Percentiles rank a stretch among this genome's conserved stretches.
Conservation (phyloP, 2,888 invertebrate species). For the Xestia ashworthii region DNA sequence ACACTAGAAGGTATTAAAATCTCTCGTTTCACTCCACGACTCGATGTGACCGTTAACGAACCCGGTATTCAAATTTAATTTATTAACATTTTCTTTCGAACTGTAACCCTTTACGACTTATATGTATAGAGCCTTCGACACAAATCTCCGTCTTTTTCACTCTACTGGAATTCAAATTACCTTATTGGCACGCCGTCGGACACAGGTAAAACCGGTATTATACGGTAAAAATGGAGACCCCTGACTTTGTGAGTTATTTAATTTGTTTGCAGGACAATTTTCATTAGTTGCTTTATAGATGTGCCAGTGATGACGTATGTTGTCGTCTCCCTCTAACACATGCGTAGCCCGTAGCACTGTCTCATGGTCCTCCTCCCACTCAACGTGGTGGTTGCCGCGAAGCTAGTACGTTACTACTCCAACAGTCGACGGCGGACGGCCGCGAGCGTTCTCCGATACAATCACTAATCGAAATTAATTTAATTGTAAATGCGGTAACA, state of each 20-base stretch:
- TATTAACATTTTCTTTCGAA: conserved; percentile 82
- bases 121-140: conserved; percentile 77
- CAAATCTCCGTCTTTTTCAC: conserved; percentile 87
- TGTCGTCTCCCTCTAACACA: conserved; percentile 76
- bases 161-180: conserved; percentile 88
- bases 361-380: conserved; percentile 85
- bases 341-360: conserved; percentile 75
- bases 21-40: conserved; percentile 57
- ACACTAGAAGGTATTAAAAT: conserved; percentile 49
- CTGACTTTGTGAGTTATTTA: conserved; percentile 72
- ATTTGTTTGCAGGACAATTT: conserved; percentile 78
- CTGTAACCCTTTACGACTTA: conserved; percentile 72
- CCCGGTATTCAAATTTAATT: conserved; percentile 84
- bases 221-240: conserved; percentile 75
- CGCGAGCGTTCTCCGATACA: conserved; percentile 79
- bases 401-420: conserved; percentile 82
- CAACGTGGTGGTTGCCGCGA: conserved; percentile 76
- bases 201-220: conserved; percentile 89
- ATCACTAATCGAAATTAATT: conserved; percentile 70
- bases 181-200: conserved; percentile 85
- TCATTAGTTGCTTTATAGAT: conserved; percentile 84
- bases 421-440: conserved; percentile 86
- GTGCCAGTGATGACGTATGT: conserved; percentile 79
- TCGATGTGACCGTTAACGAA: conserved; percentile 81
- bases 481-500: conserved; percentile 71